Evolutionary conservation across 2,797 vertebrate species (phyloP), one percentile per base, ranked within the genome.

Genomic region (Corythornis leucogaster): DNA sequence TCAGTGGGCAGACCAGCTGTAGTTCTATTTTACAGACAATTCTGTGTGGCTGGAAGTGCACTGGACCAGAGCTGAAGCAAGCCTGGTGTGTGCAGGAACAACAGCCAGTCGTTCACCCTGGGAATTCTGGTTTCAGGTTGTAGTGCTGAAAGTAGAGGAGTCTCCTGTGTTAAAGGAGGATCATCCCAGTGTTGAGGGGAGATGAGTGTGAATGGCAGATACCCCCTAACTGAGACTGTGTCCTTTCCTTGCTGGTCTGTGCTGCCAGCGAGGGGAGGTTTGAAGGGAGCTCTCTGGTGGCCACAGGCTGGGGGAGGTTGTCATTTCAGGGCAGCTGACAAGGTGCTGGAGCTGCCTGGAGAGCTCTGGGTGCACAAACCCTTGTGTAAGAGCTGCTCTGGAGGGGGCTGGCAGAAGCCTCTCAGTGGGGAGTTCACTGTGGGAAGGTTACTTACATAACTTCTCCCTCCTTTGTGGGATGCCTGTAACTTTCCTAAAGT

Each of bases 101-200:
- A 31, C 24, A 53, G 62, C 75, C 8, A 0, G 62, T 40, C 26
- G 57, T 59, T 77, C 57, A 31, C 55, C 30, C 26, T 26, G 76
- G 59, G 16, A 50, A 13, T 25, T 16, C 30, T 68, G 16, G 45
- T 19, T 54, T 17, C 67, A 30, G 67, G 38, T 22, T n/a, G 0
- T 24, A 5, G n/a, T 8, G 18, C 20, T 77, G 43, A 8, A 8
- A 38, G 8, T 0, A 2, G 12, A 19, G 0, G 3, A 68, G 21
- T 14, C 38, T 21, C 50, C 63, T 64, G 3, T 6, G 15, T 15
- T 24, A 55, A 19, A 71, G 38, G 38, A 35, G n/a, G 50, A 11
- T 22, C 42, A 14, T 51, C 3, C 5, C 2, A 5, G 6, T 5
- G 31, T 80, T 48, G 17, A 13, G 16, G 6, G 7, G 62, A 50